Conservation (phyloP, 2,888 invertebrate genomes). For the Pristionchus fissidentatus region DNA sequence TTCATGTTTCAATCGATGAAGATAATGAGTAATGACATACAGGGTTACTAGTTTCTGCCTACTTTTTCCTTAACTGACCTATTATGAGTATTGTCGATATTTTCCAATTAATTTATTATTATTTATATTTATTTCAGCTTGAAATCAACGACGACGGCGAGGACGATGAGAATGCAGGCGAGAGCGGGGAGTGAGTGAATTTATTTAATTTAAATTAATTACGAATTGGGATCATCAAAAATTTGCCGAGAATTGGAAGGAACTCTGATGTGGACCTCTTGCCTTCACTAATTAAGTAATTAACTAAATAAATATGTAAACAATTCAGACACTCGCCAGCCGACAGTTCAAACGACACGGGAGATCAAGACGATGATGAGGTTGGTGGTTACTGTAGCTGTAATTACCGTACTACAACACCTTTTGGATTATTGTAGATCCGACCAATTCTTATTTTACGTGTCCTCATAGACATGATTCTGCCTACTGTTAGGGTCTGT, state of each 20-base stretch:
- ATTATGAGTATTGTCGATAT: background rate
- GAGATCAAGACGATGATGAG: constrained; percentile 6
- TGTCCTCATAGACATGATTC: too few relatives aligned
- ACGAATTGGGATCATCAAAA: background rate
- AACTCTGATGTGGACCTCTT: background rate
- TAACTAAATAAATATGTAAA: too few relatives aligned
- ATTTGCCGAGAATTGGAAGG: background rate
- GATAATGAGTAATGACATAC: background rate
- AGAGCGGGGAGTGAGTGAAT: constrained; percentile 15
- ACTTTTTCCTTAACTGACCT: background rate
- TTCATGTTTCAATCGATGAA: background rate
- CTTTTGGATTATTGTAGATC: too few relatives aligned
- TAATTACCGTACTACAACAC: too few relatives aligned
- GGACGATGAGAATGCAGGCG: background rate
- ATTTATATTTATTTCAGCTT: background rate
- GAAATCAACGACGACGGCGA: background rate
- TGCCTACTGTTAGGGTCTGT: too few relatives aligned
- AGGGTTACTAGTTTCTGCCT: background rate
- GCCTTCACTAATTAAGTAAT: background rate
- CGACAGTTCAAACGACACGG: constrained; percentile 19
- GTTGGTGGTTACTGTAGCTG: background rate
- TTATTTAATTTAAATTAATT: background rate
- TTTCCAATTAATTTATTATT: background rate
- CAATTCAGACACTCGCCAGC: constrained; percentile 26
- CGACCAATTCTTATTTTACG: too few relatives aligned